Base-by-base conservation (phyloP, 1,140 invertebrate genomes). In the Neodiprion pinetum region DNA sequence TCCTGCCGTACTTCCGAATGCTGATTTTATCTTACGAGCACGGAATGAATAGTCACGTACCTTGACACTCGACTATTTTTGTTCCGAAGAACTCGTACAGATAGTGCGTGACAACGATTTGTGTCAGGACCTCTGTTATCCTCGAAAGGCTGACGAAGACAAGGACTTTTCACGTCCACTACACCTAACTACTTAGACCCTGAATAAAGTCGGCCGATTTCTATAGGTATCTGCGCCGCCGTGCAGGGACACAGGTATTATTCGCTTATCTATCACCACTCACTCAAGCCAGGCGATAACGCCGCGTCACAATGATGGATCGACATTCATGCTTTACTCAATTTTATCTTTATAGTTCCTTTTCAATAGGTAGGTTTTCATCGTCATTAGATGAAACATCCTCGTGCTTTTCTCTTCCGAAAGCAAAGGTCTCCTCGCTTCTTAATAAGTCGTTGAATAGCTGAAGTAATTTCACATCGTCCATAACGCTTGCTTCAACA, bases 321-420 rank as follows among this genome's bases (percentile, higher is more conserved):
- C 67, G 40, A 47, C 67, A 47, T 23, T 69, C 21, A 10, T 9
- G 21, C 23, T 23, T 21, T 21, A 69, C 67, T 69, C 11, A 21
- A 23, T 69, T 69, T 69, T 69, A 69, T 69, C 67, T 69, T 69
- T 69, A 69, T 21, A 47, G 67, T 69, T 9, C 40, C 7, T 47
- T 47, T 69, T 47, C 21, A 69, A 47, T 69, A 11, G 67, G 11
- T 14, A 21, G 0, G 21, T 69, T 69, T 69, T 69, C 40, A 21
- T 69, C 67, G 21, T 69, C 67, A 47, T 69, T 69, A 69, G 67
- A 14, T 9, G 11, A 21, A 47, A 14, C 67, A 69, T 23, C 67
- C 21, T 21, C 17, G 7, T 7, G 12, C 40, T 69, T 11, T 21
- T 23, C 23, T 23, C 67, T 11, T 69, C 67, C 11, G 12, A 21